Conservation (phyloP, 2,797 vertebrate genomes). For the Psittacula derbiana region DNA sequence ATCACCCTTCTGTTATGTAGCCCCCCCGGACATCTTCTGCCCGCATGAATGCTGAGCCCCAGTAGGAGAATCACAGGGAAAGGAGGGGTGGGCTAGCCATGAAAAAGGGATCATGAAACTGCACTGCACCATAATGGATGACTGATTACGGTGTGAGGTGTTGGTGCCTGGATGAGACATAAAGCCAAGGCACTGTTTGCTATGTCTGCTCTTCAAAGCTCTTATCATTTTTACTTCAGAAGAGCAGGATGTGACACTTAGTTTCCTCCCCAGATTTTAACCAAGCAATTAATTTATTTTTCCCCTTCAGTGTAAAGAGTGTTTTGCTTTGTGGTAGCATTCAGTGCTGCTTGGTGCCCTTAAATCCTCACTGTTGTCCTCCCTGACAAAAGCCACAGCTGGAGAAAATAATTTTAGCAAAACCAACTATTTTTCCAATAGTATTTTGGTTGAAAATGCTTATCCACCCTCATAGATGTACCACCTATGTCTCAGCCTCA, state of each 20-base stretch:
- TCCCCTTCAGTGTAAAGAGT: neutral
- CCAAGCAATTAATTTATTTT: neutral
- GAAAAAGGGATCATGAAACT: neutral
- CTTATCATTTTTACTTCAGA: neutral
- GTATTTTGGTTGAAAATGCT: neutral
- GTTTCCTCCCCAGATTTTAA: neutral
- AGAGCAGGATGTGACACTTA: neutral
- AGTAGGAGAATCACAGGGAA: neutral
- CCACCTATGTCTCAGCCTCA: neutral
- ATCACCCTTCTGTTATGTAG: neutral
- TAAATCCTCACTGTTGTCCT: neutral
- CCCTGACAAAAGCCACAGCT: neutral
- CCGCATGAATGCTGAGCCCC: neutral
- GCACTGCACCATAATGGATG: fast-evolving
- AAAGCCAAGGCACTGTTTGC: neutral
- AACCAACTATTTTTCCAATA: neutral
- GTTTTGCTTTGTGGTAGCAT: neutral
- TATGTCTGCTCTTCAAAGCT: neutral
- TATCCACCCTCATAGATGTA: neutral
- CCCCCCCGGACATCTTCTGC: neutral
- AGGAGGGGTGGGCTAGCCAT: neutral
- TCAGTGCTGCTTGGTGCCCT: neutral
- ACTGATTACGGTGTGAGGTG: fast-evolving
- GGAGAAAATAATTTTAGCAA: neutral
- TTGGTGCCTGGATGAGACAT: neutral